These are phyloP conservation scores for Adelognathus sp. DNA, from an alignment of 2,888 invertebrate genomes.

Conservation along the genomic window DNA sequence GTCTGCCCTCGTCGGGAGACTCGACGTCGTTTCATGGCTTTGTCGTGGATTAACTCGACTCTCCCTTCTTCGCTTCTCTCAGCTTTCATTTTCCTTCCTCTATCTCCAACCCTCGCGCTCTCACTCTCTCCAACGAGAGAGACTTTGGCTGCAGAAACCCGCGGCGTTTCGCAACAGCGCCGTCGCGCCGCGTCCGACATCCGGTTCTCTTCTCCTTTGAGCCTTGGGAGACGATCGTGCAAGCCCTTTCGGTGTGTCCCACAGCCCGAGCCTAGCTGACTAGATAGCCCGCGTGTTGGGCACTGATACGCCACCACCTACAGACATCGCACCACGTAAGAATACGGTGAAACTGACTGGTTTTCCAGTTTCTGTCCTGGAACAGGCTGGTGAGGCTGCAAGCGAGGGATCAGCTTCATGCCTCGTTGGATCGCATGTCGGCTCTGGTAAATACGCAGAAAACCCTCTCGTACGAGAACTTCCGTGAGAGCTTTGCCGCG, in stretches of 20 bases:
- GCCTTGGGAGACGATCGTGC: neutral
- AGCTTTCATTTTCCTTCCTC: constrained; percentile 30
- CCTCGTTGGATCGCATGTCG: neutral
- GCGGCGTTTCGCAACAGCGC: constrained; percentile 12
- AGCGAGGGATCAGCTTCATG: neutral
- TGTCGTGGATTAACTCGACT: constrained; percentile 66
- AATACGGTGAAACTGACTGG: neutral
- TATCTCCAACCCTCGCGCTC: constrained; percentile 15
- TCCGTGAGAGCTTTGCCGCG: constrained; percentile 12
- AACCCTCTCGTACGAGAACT: neutral
- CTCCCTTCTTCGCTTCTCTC: constrained; percentile 45
- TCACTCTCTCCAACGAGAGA: constrained; percentile 32
- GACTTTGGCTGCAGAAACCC: constrained; percentile 26
- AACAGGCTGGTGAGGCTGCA: neutral
- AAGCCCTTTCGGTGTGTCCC: neutral
- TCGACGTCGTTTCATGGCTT: constrained; percentile 60
- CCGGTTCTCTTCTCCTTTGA: constrained; percentile 50
- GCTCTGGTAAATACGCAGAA: neutral
- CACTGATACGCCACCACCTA: neutral
- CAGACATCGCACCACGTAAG: neutral
- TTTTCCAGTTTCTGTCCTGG: neutral
- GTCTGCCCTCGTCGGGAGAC: constrained; percentile 28
- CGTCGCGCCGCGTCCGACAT: constrained; percentile 40
- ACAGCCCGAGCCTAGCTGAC: neutral
- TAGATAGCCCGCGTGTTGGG: neutral